phyloP scores from a whole-genome alignment of 2,797 vertebrate genomes.

The Ficedula albicollis region DNA sequence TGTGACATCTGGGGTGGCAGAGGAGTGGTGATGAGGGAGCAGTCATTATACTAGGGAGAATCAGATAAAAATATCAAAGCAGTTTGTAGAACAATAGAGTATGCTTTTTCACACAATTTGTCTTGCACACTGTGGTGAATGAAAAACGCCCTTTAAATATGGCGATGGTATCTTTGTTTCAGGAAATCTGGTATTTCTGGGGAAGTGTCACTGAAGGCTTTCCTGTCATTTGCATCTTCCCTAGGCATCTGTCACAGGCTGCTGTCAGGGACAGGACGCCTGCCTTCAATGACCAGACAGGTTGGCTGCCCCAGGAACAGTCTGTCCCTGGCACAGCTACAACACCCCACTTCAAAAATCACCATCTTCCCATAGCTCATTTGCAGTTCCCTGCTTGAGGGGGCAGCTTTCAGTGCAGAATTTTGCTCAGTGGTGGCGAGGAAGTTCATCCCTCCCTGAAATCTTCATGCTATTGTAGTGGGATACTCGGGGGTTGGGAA shows the following conservation, averaged over 20 bases:
- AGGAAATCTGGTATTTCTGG: slow-evolving; percentile 46
- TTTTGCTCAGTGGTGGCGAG: background rate
- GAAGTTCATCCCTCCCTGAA: background rate
- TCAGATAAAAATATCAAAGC: background rate
- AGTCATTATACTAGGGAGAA: background rate
- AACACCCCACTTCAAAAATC: background rate
- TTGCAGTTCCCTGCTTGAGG: background rate
- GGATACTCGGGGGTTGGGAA: background rate
- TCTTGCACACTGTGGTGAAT: background rate
- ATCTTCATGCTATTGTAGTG: background rate
- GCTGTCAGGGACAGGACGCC: slow-evolving; percentile 7
- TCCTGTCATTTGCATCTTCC: slow-evolving; percentile 29
- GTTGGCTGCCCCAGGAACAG: background rate
- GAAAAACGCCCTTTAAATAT: background rate
- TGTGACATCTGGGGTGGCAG: background rate
- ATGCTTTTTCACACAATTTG: background rate
- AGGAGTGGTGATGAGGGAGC: background rate
- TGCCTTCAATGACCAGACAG: background rate
- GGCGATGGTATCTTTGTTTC: background rate
- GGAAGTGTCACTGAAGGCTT: slow-evolving; percentile 34
- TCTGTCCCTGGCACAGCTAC: background rate
- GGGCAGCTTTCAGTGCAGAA: background rate
- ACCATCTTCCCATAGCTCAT: background rate
- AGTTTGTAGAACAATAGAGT: background rate
- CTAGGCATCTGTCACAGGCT: background rate